Conservation (phyloP, 2,113 vertebrate genomes). For the Leptodactylus fuscus region DNA sequence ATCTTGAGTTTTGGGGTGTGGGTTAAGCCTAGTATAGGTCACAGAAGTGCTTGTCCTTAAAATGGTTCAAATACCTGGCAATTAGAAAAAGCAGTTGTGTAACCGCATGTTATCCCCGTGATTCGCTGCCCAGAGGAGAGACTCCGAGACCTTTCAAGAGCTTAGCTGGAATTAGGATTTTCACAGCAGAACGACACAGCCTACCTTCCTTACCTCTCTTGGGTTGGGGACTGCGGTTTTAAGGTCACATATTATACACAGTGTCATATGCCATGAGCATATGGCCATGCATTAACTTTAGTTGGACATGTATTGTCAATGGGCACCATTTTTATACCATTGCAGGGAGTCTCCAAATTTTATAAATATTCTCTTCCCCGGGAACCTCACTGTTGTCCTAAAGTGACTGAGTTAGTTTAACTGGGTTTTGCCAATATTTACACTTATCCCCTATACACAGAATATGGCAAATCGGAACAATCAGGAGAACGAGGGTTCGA, state of each 20-base stretch:
- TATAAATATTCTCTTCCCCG: too few relatives aligned
- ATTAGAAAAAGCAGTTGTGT: slow-evolving; percentile 46
- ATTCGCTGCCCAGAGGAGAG: slow-evolving; percentile 48
- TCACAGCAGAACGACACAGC: slow-evolving; percentile 42
- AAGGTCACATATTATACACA: neutral
- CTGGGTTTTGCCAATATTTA: too few relatives aligned
- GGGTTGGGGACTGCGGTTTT: neutral
- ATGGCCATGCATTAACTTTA: neutral
- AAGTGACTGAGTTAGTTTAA: too few relatives aligned
- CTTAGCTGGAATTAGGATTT: slow-evolving; percentile 57
- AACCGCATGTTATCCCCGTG: slow-evolving; percentile 48
- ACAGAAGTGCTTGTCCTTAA: slow-evolving; percentile 54
- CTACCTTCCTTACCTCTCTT: neutral
- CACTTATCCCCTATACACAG: too few relatives aligned
- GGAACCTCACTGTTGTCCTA: too few relatives aligned
- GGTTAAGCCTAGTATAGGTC: slow-evolving; percentile 25
- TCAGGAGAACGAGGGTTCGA: too few relatives aligned
- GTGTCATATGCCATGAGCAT: neutral
- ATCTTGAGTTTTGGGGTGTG: slow-evolving; percentile 18
- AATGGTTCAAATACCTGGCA: slow-evolving; percentile 53
- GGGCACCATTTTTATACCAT: too few relatives aligned
- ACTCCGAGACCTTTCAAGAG: slow-evolving; percentile 56
- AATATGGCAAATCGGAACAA: too few relatives aligned
- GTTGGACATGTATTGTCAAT: too few relatives aligned
- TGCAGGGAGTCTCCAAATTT: too few relatives aligned